These are phyloP conservation scores for Dyspetes luteomarginatus DNA, from an alignment of 2,888 invertebrate species.

Conservation along the genomic window DNA sequence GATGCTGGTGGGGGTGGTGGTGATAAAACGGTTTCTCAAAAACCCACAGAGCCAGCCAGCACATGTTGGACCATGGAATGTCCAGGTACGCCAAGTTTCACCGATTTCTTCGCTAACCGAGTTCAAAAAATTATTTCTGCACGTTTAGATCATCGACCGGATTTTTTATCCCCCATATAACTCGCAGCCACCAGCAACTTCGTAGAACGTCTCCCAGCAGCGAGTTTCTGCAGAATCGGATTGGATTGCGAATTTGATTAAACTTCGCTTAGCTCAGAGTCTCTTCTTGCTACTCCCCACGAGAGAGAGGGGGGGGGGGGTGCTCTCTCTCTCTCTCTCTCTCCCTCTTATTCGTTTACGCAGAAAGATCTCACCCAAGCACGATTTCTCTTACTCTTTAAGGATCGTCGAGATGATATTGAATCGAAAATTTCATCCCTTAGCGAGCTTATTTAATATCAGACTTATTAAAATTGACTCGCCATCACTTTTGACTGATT, in stretches of 20 bases:
- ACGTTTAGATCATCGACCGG: slow-evolving; percentile 33
- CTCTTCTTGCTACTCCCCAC: slow-evolving; percentile 10
- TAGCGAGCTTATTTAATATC: slow-evolving; percentile 26
- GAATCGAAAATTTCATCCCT: slow-evolving; percentile 35
- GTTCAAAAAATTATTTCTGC: slow-evolving; percentile 44
- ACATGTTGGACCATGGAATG: neutral
- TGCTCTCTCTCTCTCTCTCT: slow-evolving; percentile 16
- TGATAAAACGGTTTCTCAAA: slow-evolving; percentile 10
- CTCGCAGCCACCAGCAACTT: slow-evolving; percentile 34
- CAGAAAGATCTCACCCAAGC: slow-evolving; percentile 21
- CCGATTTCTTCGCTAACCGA: slow-evolving; percentile 29
- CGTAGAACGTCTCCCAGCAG: slow-evolving; percentile 14
- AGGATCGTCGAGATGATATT: slow-evolving; percentile 32
- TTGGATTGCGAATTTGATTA: slow-evolving; percentile 61
- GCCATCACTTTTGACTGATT: neutral
- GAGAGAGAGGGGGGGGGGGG: too few relatives aligned
- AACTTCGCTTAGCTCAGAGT: slow-evolving; percentile 46
- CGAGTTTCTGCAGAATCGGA: slow-evolving; percentile 36
- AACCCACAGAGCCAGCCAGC: slow-evolving; percentile 28
- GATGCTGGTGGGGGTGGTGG: neutral
- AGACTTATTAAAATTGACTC: slow-evolving; percentile 38
- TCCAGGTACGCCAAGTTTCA: slow-evolving; percentile 40
- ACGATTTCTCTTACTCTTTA: slow-evolving; percentile 17
- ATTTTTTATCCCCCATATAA: slow-evolving; percentile 40
- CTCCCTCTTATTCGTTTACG: neutral